These are phyloP conservation scores for Callyntrura sp. DNA, from an alignment of 2,888 invertebrate genomes.

Conservation along the genomic window DNA sequence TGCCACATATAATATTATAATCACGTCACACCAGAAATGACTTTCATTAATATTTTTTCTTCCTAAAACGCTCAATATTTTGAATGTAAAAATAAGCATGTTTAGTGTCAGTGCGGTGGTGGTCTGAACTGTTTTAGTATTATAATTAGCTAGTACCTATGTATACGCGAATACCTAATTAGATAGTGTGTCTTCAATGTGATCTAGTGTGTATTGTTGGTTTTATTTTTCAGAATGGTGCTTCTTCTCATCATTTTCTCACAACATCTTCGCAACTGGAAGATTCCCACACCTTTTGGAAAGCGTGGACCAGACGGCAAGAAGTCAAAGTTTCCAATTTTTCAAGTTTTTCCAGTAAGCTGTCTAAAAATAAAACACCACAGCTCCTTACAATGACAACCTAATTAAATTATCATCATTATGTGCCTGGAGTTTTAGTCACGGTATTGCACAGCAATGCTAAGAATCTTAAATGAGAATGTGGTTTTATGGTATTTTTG, in stretches of 20 bases:
- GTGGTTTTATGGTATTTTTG: background rate
- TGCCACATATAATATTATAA: too few species aligned
- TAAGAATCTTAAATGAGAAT: background rate
- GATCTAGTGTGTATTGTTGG: background rate
- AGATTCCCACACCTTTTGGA: constrained; percentile 61
- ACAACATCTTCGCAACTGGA: constrained; percentile 67
- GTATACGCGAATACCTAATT: background rate
- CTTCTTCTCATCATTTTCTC: constrained; percentile 79
- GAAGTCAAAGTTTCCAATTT: constrained; percentile 78
- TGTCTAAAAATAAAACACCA: background rate
- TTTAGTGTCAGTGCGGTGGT: background rate
- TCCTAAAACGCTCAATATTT: too few species aligned
- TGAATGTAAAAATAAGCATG: background rate
- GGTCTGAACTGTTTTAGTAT: too few species aligned
- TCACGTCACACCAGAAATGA: too few species aligned
- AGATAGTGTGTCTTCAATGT: background rate
- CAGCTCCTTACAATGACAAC: background rate
- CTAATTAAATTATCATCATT: background rate
- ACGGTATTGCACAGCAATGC: background rate
- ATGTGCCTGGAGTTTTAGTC: background rate
- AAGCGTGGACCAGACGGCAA: constrained; percentile 61
- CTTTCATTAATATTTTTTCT: too few species aligned
- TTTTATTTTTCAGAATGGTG: constrained; percentile 78
- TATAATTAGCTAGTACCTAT: too few species aligned
- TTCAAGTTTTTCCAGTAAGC: constrained; percentile 81